Evolutionary conservation across 2,888 invertebrate genomes (phyloP), one percentile per base, ranked within the genome.

Genomic region (Diarsia rubi): DNA sequence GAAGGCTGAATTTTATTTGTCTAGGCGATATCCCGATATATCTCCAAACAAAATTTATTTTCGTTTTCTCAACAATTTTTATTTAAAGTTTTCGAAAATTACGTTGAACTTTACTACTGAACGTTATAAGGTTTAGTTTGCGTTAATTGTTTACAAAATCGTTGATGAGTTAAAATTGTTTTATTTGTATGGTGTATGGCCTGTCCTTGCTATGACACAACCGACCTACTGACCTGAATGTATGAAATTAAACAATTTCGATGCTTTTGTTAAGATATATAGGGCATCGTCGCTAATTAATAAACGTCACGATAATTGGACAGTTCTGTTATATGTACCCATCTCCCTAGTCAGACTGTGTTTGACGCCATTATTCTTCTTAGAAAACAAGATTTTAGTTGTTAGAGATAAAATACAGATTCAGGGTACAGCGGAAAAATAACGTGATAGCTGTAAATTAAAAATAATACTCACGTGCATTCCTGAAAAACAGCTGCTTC

Each of bases 211-310:
- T 78, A 69, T 86, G 85, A 79, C 81, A 83, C 77, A 79, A 77
- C 60, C 77, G 84, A 83, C 89, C 87, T 49, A 89, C 78, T 89
- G 78, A 87, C 89, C 88, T 70, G 54, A 79, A 85, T 79, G 49
- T 78, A 45, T 76, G 31, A 82, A 81, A 82, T 73, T 73, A 83
- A 84, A 86, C 73, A 82, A 81, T 81, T 86, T 82, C 52, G 52
- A 70, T 71, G 69, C 72, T 80, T 79, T 84, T 80, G 77, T 88
- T 84, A 75, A 81, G 78, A 81, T 85, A 81, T 85, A 84, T 83
- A 64, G 83, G 75, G 42, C 84, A 80, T 71, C 66, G 60, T 73
- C 24, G 59, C 68, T 84, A 80, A 82, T 81, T 84, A 73, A 71
- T 70, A 82, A 74, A 78, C 37, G 72, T 82, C 81, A 81, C 68